Evolutionary conservation across 2,113 vertebrate genomes (phyloP), one percentile per base, ranked within the genome.

Genomic region (Laticauda laticaudata): DNA sequence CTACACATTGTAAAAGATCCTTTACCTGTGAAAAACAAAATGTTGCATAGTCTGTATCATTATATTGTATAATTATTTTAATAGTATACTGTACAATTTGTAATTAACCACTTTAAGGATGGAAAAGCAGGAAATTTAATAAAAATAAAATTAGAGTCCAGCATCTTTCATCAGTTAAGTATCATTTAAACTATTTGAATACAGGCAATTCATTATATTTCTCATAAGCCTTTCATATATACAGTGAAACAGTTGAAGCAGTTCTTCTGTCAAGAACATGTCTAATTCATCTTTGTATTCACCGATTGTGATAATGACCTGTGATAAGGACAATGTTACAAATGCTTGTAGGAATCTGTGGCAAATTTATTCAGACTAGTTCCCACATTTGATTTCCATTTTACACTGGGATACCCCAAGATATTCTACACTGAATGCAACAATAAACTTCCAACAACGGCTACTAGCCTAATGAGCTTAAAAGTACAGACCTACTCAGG

Each of bases 391-490:
- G 53, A 6, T 93, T 91, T 92, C 55, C 24, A 57, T 45, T 59
- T 55, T 21, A 43, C 48, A 45, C 34, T 45, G 45, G 34, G 7
- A n/a, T 85, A 45, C n/a, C 45, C 51, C 55, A 88, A 54, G 64
- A 45, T 0, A 0, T 92, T 86, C 90, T 90, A 89, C 69, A 90
- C 92, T 88, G 91, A 81, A n/a, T 94, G 91, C 0, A 5, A 69
- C 92, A 92, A 69, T 91, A 86, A 95, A 95, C 91, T 0, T 91
- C 93, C 69, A 45, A 90, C 12, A 88, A 91, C 56, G 55, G 90
- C 95, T 93, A 26, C 90, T 61, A 93, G 75, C 92, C 89, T 96
- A 95, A 95, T 89, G 59, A 92, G 90, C 91, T 93, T 95, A 94
- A 93, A 91, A 92, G 3, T 93, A 56, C 90, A 94, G 93, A 86